Evolutionary conservation across 2,113 vertebrate species (phyloP).

Genomic region (Antigone vipio): DNA sequence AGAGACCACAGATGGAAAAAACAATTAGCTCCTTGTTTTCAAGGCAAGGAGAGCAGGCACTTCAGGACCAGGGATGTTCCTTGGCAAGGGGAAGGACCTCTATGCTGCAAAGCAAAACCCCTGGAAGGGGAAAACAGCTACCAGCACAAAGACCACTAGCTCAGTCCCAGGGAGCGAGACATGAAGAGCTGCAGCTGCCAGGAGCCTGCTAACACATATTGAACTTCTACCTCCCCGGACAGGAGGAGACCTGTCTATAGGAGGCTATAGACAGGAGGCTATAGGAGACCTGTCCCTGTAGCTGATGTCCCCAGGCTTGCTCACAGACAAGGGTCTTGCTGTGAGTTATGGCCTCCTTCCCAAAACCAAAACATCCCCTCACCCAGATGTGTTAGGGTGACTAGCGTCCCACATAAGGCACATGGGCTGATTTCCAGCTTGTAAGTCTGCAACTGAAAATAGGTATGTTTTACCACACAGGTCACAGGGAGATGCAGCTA

Average conservation of each 20-base stretch:
- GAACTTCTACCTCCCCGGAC: neutral
- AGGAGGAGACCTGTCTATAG: neutral
- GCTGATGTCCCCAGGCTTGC: neutral
- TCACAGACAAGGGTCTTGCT: neutral
- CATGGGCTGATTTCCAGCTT: neutral
- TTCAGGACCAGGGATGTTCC: fast-evolving
- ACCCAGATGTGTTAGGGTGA: neutral
- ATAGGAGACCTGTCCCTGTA: neutral
- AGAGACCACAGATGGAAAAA: neutral
- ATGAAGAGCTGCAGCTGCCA: neutral
- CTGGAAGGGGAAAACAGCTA: neutral
- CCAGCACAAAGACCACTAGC: neutral
- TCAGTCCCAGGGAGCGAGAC: neutral
- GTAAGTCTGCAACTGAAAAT: neutral
- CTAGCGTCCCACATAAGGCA: neutral
- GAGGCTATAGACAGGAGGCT: neutral
- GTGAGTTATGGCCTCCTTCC: neutral
- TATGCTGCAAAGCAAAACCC: neutral
- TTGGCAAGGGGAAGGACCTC: neutral
- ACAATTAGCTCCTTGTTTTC: neutral
- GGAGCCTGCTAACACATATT: neutral
- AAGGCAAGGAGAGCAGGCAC: neutral
- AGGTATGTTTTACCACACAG: neutral
- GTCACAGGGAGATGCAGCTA: neutral
- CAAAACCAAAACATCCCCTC: neutral